Conservation (phyloP, 2,888 invertebrate genomes). For the Hirtodrosophila confusa region DNA sequence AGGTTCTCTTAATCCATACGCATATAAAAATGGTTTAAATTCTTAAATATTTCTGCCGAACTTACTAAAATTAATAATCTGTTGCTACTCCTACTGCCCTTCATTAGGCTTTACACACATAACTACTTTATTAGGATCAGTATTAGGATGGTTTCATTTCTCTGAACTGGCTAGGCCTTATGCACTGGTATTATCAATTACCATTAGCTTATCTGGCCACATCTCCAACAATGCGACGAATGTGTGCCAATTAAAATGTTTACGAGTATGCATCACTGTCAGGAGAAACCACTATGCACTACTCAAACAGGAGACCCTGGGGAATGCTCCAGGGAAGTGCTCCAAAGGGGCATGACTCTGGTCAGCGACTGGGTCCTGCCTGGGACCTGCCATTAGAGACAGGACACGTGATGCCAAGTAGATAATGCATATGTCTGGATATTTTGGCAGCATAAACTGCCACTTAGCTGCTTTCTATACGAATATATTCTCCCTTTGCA, state of each 20-base stretch:
- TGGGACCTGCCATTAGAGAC: constrained; percentile 15
- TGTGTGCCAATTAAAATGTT: constrained; percentile 68
- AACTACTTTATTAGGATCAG: too few relatives aligned
- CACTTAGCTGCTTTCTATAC: constrained; percentile 37
- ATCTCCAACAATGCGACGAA: constrained; percentile 43
- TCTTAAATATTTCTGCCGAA: too few relatives aligned
- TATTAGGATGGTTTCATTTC: constrained; percentile 2
- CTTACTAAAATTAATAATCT: too few relatives aligned
- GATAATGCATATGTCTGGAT: constrained; percentile 40
- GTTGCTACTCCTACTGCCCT: too few relatives aligned
- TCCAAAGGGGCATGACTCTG: constrained; percentile 33
- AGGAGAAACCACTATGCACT: constrained; percentile 1
- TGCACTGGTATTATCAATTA: constrained; percentile 64
- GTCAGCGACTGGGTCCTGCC: constrained; percentile 6
- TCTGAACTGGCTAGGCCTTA: neutral
- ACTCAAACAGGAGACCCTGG: constrained; percentile 25
- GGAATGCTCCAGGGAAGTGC: constrained; percentile 33
- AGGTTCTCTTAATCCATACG: too few relatives aligned
- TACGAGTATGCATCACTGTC: constrained; percentile 56
- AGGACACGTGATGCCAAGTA: constrained; percentile 14
- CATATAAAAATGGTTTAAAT: too few relatives aligned
- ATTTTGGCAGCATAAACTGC: constrained; percentile 41
- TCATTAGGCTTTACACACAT: too few relatives aligned
- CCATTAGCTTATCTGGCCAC: constrained; percentile 55
- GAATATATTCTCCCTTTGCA: constrained; percentile 9